Conservation (phyloP, 2,888 invertebrate species). For the Plagodis dolabraria region DNA sequence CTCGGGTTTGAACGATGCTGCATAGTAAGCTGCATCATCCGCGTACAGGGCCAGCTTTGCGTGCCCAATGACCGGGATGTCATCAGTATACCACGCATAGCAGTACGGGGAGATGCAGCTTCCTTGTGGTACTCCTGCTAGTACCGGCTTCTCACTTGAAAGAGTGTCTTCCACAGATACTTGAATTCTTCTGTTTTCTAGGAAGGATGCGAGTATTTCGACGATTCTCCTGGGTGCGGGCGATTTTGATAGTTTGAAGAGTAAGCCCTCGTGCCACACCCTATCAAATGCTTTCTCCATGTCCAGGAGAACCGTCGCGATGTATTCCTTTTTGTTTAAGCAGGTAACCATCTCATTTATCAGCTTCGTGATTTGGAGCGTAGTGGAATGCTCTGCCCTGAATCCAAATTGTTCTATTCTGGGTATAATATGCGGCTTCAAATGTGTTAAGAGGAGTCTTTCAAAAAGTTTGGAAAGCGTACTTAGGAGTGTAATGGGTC, state of each 20-base stretch:
- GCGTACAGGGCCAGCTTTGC: constrained; percentile 37
- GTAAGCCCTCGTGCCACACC: constrained; percentile 47
- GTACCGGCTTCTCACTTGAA: neutral
- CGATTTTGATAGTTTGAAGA: constrained; percentile 36
- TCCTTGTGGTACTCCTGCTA: constrained; percentile 5
- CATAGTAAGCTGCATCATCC: constrained; percentile 17
- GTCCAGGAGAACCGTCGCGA: constrained; percentile 40
- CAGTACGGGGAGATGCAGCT: constrained; percentile 32
- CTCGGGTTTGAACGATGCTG: constrained; percentile 1
- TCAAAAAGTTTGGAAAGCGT: constrained; percentile 4
- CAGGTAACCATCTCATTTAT: constrained; percentile 32
- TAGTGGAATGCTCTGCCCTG: constrained; percentile 36
- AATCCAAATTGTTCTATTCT: constrained; percentile 3
- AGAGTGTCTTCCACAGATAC: neutral
- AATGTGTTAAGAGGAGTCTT: neutral
- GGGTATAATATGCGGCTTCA: neutral
- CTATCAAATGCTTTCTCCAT: constrained; percentile 41
- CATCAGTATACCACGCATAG: constrained; percentile 32
- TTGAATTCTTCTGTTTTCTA: constrained; percentile 1
- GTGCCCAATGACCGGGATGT: too few relatives aligned
- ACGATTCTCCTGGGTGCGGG: constrained; percentile 23
- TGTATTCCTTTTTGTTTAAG: constrained; percentile 28
- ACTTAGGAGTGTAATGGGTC: neutral
- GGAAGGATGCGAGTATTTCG: constrained; percentile 32
- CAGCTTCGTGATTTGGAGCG: constrained; percentile 40